Evolutionary conservation across 2,888 invertebrate species (phyloP), one percentile per base, ranked within the genome.

Genomic region (Diabrotica balteata): DNA sequence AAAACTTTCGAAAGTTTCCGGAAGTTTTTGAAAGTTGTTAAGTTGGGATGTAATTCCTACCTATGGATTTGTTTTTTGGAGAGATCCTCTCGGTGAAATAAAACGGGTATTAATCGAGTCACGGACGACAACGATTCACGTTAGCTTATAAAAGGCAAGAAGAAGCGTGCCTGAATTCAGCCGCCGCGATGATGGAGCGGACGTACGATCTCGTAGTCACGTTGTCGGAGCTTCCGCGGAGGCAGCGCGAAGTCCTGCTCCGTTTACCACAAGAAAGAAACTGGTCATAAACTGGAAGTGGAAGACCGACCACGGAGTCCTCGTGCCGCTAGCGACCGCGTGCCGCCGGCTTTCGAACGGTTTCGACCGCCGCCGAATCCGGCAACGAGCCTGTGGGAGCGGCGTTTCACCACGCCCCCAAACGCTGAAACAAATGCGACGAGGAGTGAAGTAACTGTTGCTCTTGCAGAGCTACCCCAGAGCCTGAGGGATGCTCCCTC

Each of bases 391-490:
- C 78, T 79, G 80, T 81, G 80, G 81, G 81, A 82, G 80, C 80
- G 82, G 81, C 81, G 79, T 79, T 78, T 77, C 78, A 80, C 82
- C 82, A 81, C 82, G 81, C 82, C 82, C 77, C 81, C 81, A 77
- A 80, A 79, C 78, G 79, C 77, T 78, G 80, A 82, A 82, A 82
- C 82, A 82, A 82, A 82, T 81, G 80, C 81, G 81, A 79, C 78
- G 79, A 79, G 77, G 79, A 80, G 78, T 77, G 79, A 80, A 81
- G 83, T 82, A 83, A 83, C 83, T 83, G 83, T 83, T 83, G 83
- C 82, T 82, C 80, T 82, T 80, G 79, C 78, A 81, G 79, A 81
- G 77, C 77, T 73, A 73, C 75, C 75, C 76, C 69, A 74, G 75
- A 70, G 73, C 74, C 71, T 70, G 72, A 78, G 78, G 76, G 78